phyloP scores from a whole-genome alignment of 2,888 invertebrate genomes.

The Sipunculus nudus region DNA sequence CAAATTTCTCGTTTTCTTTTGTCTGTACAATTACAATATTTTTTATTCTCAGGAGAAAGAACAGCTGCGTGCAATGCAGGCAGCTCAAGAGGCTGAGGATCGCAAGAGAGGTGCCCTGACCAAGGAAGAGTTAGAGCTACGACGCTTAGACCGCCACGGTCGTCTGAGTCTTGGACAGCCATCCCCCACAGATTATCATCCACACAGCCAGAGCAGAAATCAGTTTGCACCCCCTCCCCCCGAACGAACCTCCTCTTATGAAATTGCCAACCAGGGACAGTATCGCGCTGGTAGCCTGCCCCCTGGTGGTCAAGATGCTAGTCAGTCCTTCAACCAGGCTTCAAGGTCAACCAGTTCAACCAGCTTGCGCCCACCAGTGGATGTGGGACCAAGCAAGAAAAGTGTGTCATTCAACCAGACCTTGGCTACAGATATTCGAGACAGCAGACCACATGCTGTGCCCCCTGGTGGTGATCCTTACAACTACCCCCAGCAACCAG shows the following conservation, averaged over 20 bases:
- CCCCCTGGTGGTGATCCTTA: conserved; percentile 46
- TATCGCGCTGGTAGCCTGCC: neutral
- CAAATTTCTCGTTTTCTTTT: neutral
- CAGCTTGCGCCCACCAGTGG: conserved; percentile 19
- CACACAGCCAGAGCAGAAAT: neutral
- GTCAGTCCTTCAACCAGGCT: neutral
- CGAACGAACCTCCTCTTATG: conserved; percentile 87
- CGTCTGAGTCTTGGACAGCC: neutral
- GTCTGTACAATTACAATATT: neutral
- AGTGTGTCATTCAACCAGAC: conserved; percentile 66
- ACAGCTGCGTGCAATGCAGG: conserved; percentile 60
- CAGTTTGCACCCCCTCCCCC: conserved; percentile 74
- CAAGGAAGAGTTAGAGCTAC: too few relatives aligned
- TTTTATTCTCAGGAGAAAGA: conserved; percentile 52
- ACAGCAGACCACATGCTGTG: conserved; percentile 59
- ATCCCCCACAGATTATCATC: neutral
- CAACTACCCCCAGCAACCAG: conserved; percentile 36
- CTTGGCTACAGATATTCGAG: conserved; percentile 63
- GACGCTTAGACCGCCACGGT: too few relatives aligned
- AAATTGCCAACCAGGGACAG: conserved; percentile 77
- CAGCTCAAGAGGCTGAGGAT: conserved; percentile 68
- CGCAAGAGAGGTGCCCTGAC: too few relatives aligned
- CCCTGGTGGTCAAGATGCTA: neutral
- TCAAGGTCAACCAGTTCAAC: conserved; percentile 7
- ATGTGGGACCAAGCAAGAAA: conserved; percentile 50